These are phyloP conservation scores for Eupsilia transversa DNA, from an alignment of 2,888 invertebrate genomes.

Conservation along the genomic window DNA sequence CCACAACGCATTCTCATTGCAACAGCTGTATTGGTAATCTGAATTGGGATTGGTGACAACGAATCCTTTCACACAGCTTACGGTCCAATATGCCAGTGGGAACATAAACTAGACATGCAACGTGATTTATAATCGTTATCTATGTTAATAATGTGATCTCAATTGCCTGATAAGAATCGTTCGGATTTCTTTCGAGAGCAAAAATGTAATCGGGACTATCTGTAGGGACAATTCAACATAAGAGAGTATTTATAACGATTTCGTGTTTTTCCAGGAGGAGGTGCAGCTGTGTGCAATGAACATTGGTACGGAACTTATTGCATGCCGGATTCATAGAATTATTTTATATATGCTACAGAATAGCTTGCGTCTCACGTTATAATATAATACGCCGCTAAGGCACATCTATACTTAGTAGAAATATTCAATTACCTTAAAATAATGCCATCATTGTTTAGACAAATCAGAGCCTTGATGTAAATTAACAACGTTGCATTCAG, in stretches of 20 bases:
- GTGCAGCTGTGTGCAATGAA: conserved; percentile 89
- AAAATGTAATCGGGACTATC: neutral
- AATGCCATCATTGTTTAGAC: conserved; percentile 47
- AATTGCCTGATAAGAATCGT: conserved; percentile 5
- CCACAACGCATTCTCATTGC: neutral
- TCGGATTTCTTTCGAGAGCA: neutral
- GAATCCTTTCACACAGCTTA: neutral
- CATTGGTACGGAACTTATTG: conserved; percentile 85
- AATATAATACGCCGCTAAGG: conserved; percentile 74
- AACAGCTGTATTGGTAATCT: neutral
- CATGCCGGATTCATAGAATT: conserved; percentile 85
- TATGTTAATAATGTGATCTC: conserved; percentile 10
- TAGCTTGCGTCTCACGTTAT: conserved; percentile 81
- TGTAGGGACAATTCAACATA: neutral
- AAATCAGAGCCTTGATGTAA: conserved; percentile 40
- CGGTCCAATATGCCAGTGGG: neutral
- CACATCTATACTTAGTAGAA: conserved; percentile 69
- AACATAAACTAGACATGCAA: neutral
- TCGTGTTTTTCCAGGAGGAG: conserved; percentile 69
- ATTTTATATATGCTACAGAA: conserved; percentile 83
- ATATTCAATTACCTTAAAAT: conserved; percentile 63
- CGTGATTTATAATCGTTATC: conserved; percentile 16
- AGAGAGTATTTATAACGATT: neutral
- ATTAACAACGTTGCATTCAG: conserved; percentile 50
- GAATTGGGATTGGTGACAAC: no score